Evolutionary conservation across 2,113 vertebrate genomes (phyloP).

Genomic region (Bos indicus): DNA sequence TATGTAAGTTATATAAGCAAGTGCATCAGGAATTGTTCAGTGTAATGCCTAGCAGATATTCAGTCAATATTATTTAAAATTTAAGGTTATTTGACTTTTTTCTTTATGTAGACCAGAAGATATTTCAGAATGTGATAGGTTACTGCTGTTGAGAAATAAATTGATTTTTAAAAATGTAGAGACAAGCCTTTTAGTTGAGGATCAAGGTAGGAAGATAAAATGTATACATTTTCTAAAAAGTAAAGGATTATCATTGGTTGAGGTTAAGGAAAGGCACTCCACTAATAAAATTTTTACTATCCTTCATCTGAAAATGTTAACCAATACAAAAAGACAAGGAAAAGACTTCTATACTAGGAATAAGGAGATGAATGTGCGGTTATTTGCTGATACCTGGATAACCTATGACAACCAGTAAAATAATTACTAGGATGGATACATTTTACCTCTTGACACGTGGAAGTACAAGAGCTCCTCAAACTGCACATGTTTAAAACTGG

Average conservation of each 20-base stretch:
- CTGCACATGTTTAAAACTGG: neutral
- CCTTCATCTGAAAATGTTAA: neutral
- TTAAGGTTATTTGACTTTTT: neutral
- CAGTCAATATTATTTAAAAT: neutral
- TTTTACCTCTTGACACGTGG: neutral
- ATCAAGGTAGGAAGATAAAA: neutral
- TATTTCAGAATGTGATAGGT: neutral
- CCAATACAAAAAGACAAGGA: neutral
- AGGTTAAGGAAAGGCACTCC: neutral
- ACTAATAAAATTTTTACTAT: neutral
- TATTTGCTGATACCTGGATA: neutral
- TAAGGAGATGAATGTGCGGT: neutral
- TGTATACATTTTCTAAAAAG: neutral
- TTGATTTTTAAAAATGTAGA: neutral
- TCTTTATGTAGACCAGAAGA: neutral
- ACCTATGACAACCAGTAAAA: neutral
- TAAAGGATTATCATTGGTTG: neutral
- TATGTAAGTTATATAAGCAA: neutral
- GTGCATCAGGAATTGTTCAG: neutral
- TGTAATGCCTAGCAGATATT: neutral
- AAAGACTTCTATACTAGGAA: neutral
- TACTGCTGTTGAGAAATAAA: neutral
- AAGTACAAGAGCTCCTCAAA: neutral
- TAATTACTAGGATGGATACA: neutral
- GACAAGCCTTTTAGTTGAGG: neutral